Conservation (phyloP, 2,797 vertebrate species). For the Cossypha dichroa region DNA sequence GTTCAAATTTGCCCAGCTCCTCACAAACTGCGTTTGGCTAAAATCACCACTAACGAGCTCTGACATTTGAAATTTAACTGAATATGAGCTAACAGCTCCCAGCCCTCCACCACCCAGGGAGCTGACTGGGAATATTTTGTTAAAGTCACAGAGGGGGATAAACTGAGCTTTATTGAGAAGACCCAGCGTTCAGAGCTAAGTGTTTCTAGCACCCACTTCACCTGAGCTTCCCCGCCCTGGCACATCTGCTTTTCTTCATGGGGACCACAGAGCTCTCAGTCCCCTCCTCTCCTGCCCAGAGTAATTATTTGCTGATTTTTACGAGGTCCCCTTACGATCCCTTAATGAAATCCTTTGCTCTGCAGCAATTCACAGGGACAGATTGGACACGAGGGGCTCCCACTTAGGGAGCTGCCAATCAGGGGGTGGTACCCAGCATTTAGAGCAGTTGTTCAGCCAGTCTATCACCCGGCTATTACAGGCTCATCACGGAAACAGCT, state of each 20-base stretch:
- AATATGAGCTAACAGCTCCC: constrained; percentile 72
- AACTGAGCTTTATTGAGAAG: constrained; percentile 70
- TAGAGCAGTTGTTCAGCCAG: constrained; percentile 13
- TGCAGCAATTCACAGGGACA: constrained; percentile 22
- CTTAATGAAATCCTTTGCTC: constrained; percentile 61
- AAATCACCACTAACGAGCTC: constrained; percentile 75
- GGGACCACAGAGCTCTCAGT: background rate
- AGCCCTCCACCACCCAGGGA: constrained; percentile 77
- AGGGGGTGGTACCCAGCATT: background rate
- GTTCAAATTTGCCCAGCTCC: constrained; percentile 64
- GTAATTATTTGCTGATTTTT: constrained; percentile 54
- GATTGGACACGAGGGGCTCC: constrained; percentile 42
- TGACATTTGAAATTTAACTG: constrained; percentile 78
- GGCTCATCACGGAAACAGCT: constrained; percentile 22
- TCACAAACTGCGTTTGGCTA: constrained; percentile 74
- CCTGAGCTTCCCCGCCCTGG: constrained; percentile 49
- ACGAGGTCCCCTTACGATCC: constrained; percentile 8
- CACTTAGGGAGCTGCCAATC: background rate
- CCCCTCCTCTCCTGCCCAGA: constrained; percentile 13
- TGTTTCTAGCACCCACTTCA: constrained; percentile 66
- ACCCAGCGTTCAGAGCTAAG: constrained; percentile 30
- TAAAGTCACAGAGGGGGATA: background rate
- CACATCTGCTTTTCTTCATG: constrained; percentile 59
- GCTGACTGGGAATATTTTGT: constrained; percentile 72
- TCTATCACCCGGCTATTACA: constrained; percentile 3